phyloP scores from a whole-genome alignment of 2,888 invertebrate genomes.

The Rhorus exstirpatorius region DNA sequence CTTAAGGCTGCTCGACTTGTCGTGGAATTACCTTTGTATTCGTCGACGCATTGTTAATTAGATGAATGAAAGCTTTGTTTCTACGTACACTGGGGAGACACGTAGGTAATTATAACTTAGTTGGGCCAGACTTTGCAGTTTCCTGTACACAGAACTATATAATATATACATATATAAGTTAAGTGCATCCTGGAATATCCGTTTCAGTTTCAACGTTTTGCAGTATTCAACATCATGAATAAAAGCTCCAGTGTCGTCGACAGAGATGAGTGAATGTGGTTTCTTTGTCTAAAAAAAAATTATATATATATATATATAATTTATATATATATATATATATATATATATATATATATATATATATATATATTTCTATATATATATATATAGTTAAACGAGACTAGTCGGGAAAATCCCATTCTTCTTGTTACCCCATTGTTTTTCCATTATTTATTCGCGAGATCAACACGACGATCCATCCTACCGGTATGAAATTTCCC shows the following conservation, averaged over 20 bases:
- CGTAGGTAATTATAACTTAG: slow-evolving; percentile 59
- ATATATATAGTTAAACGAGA: not conserved
- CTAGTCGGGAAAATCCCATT: not conserved
- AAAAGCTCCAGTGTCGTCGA: not conserved
- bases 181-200: not conserved
- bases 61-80: slow-evolving; percentile 48
- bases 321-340: not conserved
- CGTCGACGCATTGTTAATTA: slow-evolving; percentile 54
- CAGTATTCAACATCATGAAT: not conserved
- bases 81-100: slow-evolving; percentile 6
- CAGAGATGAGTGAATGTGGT: not conserved
- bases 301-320: not conserved
- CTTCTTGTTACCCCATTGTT: slow-evolving; percentile 17
- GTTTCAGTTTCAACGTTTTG: slow-evolving; percentile 4
- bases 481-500: slow-evolving; percentile 3
- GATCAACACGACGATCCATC: not conserved
- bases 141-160: not conserved
- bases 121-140: slow-evolving; percentile 26
- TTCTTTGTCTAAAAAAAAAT: not conserved
- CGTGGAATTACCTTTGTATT: not conserved
- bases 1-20: too few species aligned
- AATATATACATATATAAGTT: not conserved
- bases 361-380: not conserved
- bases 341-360: not conserved
- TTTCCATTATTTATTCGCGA: slow-evolving; percentile 30